Evolutionary conservation across 2,113 vertebrate species (phyloP).

Genomic region (Centropristis striata): DNA sequence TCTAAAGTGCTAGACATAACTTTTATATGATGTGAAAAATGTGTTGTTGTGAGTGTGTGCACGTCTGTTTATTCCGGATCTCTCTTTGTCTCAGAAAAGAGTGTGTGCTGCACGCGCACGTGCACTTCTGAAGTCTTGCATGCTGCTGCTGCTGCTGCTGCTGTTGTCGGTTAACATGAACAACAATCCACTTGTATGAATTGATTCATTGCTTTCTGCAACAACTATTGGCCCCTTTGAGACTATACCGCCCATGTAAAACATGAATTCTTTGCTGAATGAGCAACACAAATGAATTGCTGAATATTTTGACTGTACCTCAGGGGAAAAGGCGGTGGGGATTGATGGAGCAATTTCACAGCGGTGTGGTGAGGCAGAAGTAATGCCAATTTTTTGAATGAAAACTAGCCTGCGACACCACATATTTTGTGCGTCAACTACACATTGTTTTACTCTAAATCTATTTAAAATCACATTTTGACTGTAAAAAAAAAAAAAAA

Average conservation of each 20-base stretch:
- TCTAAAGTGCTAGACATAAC: constrained; percentile 62
- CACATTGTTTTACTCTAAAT: neutral
- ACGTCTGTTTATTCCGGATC: constrained; percentile 40
- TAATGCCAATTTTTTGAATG: constrained; percentile 4
- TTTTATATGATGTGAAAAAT: constrained; percentile 57
- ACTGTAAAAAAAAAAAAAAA: constrained; percentile 18
- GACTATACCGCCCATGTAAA: constrained; percentile 59
- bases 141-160: constrained; percentile 9
- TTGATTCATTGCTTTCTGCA: constrained; percentile 63
- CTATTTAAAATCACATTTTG: neutral
- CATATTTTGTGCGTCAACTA: neutral
- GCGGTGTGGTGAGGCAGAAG: constrained; percentile 35
- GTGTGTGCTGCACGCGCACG: neutral
- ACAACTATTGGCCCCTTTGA: constrained; percentile 59
- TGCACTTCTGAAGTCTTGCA: constrained; percentile 19
- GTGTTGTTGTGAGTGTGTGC: constrained; percentile 23
- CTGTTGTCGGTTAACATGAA: constrained; percentile 41
- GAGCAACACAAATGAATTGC: constrained; percentile 67
- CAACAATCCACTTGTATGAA: constrained; percentile 51
- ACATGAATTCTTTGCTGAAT: constrained; percentile 66
- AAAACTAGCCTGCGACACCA: neutral
- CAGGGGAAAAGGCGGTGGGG: constrained; percentile 37
- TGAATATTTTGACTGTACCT: constrained; percentile 67
- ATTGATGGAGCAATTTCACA: constrained; percentile 69
- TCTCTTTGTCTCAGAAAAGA: constrained; percentile 15